Evolutionary conservation across 64 coral and sea anemone species (phyloP), one percentile per base, ranked within the genome.

Genomic region (Catalaphyllia jardinei): DNA sequence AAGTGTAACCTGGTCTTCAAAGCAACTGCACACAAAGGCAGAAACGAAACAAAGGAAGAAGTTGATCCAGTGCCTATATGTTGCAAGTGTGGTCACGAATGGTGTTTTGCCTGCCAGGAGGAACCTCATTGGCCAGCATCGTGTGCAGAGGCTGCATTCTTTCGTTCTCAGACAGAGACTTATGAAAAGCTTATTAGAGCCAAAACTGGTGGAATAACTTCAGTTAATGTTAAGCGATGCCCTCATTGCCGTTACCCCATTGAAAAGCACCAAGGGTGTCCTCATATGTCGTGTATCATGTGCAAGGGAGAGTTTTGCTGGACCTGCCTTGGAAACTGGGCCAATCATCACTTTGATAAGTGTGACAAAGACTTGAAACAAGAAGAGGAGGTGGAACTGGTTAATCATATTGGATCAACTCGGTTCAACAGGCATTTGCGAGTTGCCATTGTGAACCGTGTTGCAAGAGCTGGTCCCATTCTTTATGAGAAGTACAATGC

Each of bases 81-180:
- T 27, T 98, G 96, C 60, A 38, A 30, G 0, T 98, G 96, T 78
- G 90, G 89, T 4, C 64, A 77, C 5, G 67, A 73, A 13, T 98
- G 96, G 96, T 98, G 96, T 59, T 98, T 94, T 65, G 62, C 33
- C 31, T 98, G 96, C 75, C 89, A 98, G 38, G 67, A 82, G 67
- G 93, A 89, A 29, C 87, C 93, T 15, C 96, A 98, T 71, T 98
- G 96, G 93, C 96, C 96, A 31, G 96, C 96, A 31, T 80, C 89
- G 31, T 98, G 96, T 59, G 74, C 86, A 5, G 75, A 89, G 63
- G 96, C 96, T n/a, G 31, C 80, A 29, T 13, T 71, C 31, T 98
- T 94, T 60, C 92, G 87, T 14, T 67, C 89, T 25, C 38, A 83
- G 71, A 82, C 93, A 28, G 86, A 78, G 39, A 67, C 10, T 4